These are phyloP conservation scores for Anoplophora glabripennis DNA, from an alignment of 1,140 invertebrate species.

Conservation along the genomic window DNA sequence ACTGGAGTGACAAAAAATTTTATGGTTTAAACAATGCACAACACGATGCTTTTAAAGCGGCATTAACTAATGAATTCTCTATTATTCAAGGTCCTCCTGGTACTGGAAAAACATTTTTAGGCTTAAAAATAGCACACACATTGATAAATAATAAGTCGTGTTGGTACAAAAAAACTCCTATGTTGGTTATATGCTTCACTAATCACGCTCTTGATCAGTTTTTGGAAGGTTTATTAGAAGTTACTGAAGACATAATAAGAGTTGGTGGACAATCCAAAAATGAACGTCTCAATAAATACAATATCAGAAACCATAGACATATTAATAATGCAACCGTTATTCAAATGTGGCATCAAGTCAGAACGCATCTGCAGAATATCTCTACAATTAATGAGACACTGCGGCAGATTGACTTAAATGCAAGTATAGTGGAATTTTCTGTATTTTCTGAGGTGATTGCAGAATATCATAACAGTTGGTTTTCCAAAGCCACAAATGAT, in stretches of 20 bases:
- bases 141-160: constrained; percentile 54
- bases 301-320: constrained; percentile 38
- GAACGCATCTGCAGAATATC: constrained; percentile 12
- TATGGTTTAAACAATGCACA: constrained; percentile 59
- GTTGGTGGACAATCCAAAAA: constrained; percentile 71
- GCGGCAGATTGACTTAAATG: constrained; percentile 14
- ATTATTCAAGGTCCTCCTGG: constrained; percentile 81
- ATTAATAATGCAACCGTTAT: constrained; percentile 3
- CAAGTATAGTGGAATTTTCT: constrained; percentile 23
- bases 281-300: constrained; percentile 54
- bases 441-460: constrained; percentile 24
- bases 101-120: constrained; percentile 76
- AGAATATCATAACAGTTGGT: constrained; percentile 32
- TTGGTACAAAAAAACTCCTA: constrained; percentile 50
- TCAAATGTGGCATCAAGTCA: constrained; percentile 1
- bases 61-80: constrained; percentile 61
- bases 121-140: constrained; percentile 62
- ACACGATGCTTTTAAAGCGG: constrained; percentile 56
- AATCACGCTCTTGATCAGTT: constrained; percentile 90
- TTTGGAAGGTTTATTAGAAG: constrained; percentile 65
- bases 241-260: constrained; percentile 57
- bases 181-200: constrained; percentile 80
- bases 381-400: constrained; percentile 19
- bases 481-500: constrained; percentile 20
- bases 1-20: constrained; percentile 31